Conservation (phyloP, 2,888 invertebrate species). For the Quadroppia sp. region DNA sequence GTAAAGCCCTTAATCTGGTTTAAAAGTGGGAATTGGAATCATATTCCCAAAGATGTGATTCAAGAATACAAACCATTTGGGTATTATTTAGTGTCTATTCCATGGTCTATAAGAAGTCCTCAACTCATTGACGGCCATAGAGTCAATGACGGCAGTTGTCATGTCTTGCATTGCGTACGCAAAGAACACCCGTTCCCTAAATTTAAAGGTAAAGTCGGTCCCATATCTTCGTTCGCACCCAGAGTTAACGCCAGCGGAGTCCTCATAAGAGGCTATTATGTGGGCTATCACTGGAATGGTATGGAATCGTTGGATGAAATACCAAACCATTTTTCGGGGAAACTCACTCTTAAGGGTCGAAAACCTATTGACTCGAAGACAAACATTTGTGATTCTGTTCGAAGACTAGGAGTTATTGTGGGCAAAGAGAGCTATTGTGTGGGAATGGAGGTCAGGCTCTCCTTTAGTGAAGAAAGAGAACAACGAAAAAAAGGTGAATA, state of each 20-base stretch:
- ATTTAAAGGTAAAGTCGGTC: slow-evolving; percentile 18
- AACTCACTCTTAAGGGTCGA: neutral
- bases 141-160: neutral
- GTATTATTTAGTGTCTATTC: slow-evolving; percentile 7
- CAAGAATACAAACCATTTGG: slow-evolving; percentile 7
- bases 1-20: slow-evolving; percentile 20
- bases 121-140: neutral
- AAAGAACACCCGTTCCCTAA: slow-evolving; percentile 8
- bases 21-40: neutral
- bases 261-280: slow-evolving; percentile 14
- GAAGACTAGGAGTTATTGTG: slow-evolving; percentile 17
- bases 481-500: neutral
- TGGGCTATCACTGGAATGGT: slow-evolving; percentile 30
- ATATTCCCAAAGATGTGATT: neutral
- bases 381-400: neutral
- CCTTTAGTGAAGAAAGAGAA: neutral
- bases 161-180: slow-evolving; percentile 28
- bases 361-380: neutral
- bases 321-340: slow-evolving; percentile 1
- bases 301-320: slow-evolving; percentile 17
- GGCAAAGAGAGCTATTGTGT: slow-evolving; percentile 18
- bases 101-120: neutral
- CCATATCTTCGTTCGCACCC: slow-evolving; percentile 24
- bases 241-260: neutral
- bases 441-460: slow-evolving; percentile 15